These are phyloP conservation scores for Larimichthys polyactis DNA, from an alignment of 2,113 vertebrate genomes.

Conservation along the genomic window DNA sequence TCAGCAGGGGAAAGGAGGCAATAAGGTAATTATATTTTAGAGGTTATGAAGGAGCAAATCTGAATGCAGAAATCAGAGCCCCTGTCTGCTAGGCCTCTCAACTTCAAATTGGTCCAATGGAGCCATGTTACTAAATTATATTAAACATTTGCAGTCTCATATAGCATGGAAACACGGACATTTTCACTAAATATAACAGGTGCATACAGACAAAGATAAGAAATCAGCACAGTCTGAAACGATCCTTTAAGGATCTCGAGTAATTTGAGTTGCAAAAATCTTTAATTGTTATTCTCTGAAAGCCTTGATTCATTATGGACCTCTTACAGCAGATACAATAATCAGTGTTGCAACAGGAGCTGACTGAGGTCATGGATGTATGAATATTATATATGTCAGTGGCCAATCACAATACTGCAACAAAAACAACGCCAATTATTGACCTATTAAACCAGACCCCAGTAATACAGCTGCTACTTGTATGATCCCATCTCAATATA, in stretches of 20 bases:
- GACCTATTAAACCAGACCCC: neutral
- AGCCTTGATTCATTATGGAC: neutral
- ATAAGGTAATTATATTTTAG: constrained; percentile 28
- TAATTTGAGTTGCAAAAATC: constrained; percentile 41
- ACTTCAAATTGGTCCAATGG: constrained; percentile 3
- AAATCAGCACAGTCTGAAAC: constrained; percentile 9
- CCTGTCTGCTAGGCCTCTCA: constrained; percentile 7
- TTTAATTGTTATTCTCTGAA: constrained; percentile 10
- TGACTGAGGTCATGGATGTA: neutral
- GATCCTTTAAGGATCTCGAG: constrained; percentile 11
- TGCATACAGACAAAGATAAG: constrained; percentile 55
- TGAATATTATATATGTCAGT: neutral
- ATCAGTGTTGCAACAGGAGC: constrained; percentile 2
- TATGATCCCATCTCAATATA: neutral
- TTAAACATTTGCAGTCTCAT: constrained; percentile 56
- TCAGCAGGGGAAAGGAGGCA: constrained; percentile 1
- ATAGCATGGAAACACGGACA: constrained; percentile 18
- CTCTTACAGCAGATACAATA: neutral
- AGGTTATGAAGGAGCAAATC: constrained; percentile 8
- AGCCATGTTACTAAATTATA: constrained; percentile 42
- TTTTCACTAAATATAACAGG: constrained; percentile 53
- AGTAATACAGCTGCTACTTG: neutral
- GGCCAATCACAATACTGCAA: neutral
- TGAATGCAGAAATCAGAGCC: constrained; percentile 61
- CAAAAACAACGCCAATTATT: neutral